Conservation (phyloP, 2,888 invertebrate species). For the Euzetes globulus region DNA sequence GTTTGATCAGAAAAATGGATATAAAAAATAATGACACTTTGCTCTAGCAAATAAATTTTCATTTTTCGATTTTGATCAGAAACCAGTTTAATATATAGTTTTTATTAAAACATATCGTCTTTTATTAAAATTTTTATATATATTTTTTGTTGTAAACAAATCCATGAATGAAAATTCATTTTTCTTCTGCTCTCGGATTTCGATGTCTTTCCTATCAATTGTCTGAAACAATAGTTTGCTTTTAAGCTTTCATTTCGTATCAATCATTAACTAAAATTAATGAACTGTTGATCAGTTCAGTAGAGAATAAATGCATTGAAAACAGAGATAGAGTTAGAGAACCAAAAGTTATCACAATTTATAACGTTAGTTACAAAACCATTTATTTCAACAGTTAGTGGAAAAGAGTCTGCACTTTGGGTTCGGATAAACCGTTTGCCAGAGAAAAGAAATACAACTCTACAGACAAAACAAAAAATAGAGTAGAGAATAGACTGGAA, state of each 20-base stretch:
- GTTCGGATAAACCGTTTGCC: too few relatives aligned
- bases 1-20: neutral
- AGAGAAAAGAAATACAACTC: too few relatives aligned
- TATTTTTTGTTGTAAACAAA: neutral
- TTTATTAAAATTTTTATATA: neutral
- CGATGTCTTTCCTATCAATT: neutral
- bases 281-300: conserved; percentile 13
- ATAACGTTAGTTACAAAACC: neutral
- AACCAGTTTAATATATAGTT: too few relatives aligned
- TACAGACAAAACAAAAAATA: too few relatives aligned
- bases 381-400: neutral
- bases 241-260: conserved; percentile 4
- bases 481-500: too few relatives aligned
- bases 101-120: too few relatives aligned
- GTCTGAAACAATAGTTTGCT: conserved; percentile 9
- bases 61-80: too few relatives aligned
- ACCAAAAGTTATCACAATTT: neutral
- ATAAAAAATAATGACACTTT: neutral
- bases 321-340: neutral
- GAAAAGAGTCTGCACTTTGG: neutral
- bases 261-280: conserved; percentile 9
- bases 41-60: too few relatives aligned
- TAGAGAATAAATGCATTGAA: neutral
- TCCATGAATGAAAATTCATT: neutral
- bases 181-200: neutral